A percentile compares a stretch with the other conserved stretches of the same genome.
Evolutionary conservation across 2,888 invertebrate species (phyloP).

Genomic region (Drosophila subsilvestris): DNA sequence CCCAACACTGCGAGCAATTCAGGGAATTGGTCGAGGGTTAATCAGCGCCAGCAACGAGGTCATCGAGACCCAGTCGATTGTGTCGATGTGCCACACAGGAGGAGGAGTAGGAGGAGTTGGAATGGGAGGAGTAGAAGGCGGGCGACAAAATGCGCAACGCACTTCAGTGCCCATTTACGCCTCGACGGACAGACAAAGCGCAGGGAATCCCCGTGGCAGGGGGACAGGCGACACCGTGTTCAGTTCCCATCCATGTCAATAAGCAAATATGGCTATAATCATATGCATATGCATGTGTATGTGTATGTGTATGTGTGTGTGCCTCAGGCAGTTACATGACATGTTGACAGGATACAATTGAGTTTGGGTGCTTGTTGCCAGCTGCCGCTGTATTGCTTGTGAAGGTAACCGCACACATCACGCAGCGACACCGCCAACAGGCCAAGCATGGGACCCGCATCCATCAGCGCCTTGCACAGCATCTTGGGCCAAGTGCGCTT

Average conservation of each 20-base stretch:
- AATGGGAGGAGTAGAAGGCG: neutral
- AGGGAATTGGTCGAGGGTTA: neutral
- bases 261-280: neutral
- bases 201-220: neutral
- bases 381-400: neutral
- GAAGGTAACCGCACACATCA: too few species aligned
- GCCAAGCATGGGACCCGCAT: neutral
- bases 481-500: neutral
- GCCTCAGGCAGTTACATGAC: neutral
- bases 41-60: neutral
- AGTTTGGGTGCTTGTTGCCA: neutral
- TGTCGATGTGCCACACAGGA: neutral
- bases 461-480: neutral
- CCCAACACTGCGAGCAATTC: neutral
- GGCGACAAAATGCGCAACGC: slow-evolving; percentile 5
- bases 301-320: neutral
- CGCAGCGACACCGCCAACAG: neutral
- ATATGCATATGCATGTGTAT: neutral
- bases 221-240: neutral
- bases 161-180: slow-evolving; percentile 59
- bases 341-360: neutral
- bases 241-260: neutral
- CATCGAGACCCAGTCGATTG: neutral
- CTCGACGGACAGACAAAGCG: slow-evolving; percentile 28
- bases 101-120: too few species aligned